phyloP scores from a whole-genome alignment of 2,888 invertebrate species.

The Camponotus fellah region DNA sequence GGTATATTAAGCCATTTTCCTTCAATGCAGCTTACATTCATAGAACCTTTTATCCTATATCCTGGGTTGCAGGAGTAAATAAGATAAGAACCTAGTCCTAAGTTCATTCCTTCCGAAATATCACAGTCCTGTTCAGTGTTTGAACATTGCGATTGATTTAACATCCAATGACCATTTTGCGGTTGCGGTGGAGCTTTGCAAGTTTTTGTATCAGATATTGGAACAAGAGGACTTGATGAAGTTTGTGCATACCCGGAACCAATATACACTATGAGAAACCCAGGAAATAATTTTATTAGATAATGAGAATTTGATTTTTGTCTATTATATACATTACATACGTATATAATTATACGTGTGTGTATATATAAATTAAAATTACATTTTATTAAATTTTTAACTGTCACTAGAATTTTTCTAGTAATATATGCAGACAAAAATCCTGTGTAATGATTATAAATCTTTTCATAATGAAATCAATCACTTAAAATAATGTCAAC shows the following conservation, averaged over 20 bases:
- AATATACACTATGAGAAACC: conserved; percentile 4
- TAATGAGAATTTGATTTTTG: background rate
- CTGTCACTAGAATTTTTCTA: background rate
- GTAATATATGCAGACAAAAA: background rate
- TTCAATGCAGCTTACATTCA: conserved; percentile 76
- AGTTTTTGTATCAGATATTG: conserved; percentile 19
- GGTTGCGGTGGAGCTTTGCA: conserved; percentile 79
- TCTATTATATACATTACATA: background rate
- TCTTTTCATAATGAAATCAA: background rate
- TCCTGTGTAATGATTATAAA: background rate
- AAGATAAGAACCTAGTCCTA: conserved; percentile 77
- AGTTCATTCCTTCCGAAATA: conserved; percentile 45
- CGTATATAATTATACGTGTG: background rate
- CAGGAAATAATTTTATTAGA: conserved; percentile 8
- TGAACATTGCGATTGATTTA: conserved; percentile 76
- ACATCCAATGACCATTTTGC: conserved; percentile 77
- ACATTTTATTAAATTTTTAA: conserved; percentile 9
- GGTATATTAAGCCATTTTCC: conserved; percentile 79
- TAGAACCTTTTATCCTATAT: conserved; percentile 71
- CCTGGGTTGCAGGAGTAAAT: conserved; percentile 80
- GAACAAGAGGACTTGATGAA: conserved; percentile 3
- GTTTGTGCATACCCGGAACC: conserved; percentile 26
- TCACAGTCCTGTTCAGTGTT: conserved; percentile 70
- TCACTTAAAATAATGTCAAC: background rate
- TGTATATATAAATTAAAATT: background rate